Evolutionary conservation across 1,140 invertebrate species (phyloP), one percentile per base, ranked within the genome.

Genomic region (Triops cancriformis): DNA sequence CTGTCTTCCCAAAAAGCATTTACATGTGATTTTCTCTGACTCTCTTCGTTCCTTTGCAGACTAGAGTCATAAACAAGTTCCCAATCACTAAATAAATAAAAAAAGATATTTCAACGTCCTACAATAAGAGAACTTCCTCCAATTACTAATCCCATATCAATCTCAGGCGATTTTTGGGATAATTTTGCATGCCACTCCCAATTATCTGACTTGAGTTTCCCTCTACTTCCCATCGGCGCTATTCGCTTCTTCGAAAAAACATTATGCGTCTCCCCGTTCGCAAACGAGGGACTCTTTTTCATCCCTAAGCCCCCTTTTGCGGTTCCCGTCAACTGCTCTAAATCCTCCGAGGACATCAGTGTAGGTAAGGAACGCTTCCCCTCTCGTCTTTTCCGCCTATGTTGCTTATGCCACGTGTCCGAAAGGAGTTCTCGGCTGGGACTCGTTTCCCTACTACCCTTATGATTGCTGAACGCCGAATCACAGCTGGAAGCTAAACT

Each of bases 241-340:
- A 28, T 73, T 73, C 72, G 74, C 73, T 78, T 78, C 74, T 76
- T 43, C 9, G 41, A 12, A 26, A 73, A 37, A 27, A 37, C 23
- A 75, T 74, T 26, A 27, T 77, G 28, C 41, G 64, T 64, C 75
- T 79, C 78, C 42, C 78, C 26, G 26, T 79, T 72, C 77, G 76
- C 42, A 76, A 75, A 78, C 86, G 86, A 14, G 90, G 84, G 0
- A 88, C 87, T 26, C 89, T 89, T 81, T 88, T 88, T 79, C 91
- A 87, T 79, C 90, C 91, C 0, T 86, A 87, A 0, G 89, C 88
- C 31, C 90, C 89, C 1, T 87, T 89, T n/a, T 90, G 2, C 7
- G 2, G 79, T 73, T 87, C 81, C 45, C 81, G 77, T 77, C 82
- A 80, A 7, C 78, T 73, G 12, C 80, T 79, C 79, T 81, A 82